A percentile compares a stretch with the other conserved stretches of the same genome.
Conservation (phyloP, 2,797 vertebrate species). For the Neosilurus mollespiculum region DNA sequence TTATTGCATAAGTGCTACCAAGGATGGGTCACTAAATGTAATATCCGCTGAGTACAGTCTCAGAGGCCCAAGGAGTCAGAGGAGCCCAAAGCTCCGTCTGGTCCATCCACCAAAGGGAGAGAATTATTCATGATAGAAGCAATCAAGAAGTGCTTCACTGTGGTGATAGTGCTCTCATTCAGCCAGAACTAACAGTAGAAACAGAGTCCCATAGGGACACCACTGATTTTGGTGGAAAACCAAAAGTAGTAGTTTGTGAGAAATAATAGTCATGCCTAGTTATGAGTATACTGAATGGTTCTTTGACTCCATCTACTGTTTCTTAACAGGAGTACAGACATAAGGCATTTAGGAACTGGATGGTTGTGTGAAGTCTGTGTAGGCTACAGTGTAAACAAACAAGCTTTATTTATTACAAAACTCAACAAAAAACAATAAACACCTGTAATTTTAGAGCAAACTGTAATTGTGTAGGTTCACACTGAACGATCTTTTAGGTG, state of each 20-base stretch:
- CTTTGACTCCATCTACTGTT: slow-evolving; percentile 20
- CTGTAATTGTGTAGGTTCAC: neutral
- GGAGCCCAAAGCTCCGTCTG: neutral
- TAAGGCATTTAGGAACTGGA: no score
- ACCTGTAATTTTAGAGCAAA: no score
- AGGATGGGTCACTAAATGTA: neutral
- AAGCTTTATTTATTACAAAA: neutral
- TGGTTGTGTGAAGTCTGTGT: neutral
- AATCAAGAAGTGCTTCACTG: neutral
- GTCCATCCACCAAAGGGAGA: no score
- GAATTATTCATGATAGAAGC: neutral
- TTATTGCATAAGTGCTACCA: neutral
- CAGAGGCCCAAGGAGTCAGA: neutral
- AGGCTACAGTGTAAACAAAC: neutral
- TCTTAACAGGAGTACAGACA: neutral
- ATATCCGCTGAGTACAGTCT: neutral
- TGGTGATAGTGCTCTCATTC: neutral
- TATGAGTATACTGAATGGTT: neutral
- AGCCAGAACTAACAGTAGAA: neutral
- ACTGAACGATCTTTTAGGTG: no score
- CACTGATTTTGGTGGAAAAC: neutral
- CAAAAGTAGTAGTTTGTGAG: neutral
- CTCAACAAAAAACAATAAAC: neutral
- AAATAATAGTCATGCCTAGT: neutral
- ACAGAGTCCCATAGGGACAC: neutral